Evolutionary conservation across 2,113 vertebrate genomes (phyloP).

Genomic region (Aegithalos caudatus): DNA sequence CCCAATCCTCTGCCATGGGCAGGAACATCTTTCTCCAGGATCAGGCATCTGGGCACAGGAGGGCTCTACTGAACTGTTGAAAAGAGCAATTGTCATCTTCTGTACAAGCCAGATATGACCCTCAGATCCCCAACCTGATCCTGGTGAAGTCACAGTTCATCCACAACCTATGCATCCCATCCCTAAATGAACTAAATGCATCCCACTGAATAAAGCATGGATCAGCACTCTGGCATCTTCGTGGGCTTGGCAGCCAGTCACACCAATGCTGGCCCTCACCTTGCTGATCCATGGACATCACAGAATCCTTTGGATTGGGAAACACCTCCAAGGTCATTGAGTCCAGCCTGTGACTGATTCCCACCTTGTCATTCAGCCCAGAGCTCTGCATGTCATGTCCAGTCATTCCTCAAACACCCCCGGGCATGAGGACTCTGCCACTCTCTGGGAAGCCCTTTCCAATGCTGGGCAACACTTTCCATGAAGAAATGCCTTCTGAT

Average conservation of each 20-base stretch:
- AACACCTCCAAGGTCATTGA: neutral
- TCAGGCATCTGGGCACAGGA: rapidly evolving
- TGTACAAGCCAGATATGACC: neutral
- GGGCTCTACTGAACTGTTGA: neutral
- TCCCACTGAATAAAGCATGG: neutral
- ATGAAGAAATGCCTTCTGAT: neutral
- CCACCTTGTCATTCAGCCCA: neutral
- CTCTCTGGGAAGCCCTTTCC: neutral
- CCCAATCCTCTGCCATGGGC: neutral
- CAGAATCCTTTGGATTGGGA: neutral
- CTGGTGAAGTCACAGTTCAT: neutral
- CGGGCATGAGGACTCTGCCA: neutral
- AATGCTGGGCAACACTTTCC: neutral
- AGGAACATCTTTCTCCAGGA: neutral
- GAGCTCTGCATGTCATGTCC: neutral
- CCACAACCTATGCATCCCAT: neutral
- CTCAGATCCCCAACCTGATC: neutral
- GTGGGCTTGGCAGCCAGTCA: neutral
- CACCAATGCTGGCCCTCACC: neutral
- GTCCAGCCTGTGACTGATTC: neutral
- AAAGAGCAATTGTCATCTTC: neutral
- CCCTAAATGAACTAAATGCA: neutral
- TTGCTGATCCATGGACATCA: neutral
- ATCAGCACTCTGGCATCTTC: neutral
- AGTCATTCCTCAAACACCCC: neutral